Conservation (phyloP, 2,888 invertebrate genomes). For the Pseudococcus longispinus region DNA sequence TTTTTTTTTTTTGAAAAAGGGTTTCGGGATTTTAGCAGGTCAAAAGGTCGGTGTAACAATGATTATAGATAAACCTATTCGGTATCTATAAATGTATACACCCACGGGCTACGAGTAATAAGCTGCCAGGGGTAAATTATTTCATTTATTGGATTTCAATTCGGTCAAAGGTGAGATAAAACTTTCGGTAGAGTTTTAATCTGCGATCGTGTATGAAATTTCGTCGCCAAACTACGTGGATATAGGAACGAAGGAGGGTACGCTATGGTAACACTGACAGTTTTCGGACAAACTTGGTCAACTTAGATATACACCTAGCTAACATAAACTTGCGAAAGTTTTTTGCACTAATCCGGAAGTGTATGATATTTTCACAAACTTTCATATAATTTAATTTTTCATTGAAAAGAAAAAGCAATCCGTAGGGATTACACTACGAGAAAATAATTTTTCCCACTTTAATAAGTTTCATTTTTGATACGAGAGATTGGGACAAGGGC, state of each 20-base stretch:
- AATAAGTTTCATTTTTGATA: conserved; percentile 22
- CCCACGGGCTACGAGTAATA: neutral
- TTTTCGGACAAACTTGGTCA: neutral
- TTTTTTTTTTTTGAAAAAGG: neutral
- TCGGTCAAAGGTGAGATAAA: neutral
- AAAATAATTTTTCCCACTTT: conserved; percentile 13
- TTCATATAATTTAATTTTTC: conserved; percentile 7
- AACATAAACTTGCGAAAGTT: neutral
- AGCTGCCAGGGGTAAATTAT: neutral
- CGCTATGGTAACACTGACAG: neutral
- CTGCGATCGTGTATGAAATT: neutral
- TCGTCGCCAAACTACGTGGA: neutral
- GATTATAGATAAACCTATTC: neutral
- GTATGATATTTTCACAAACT: neutral
- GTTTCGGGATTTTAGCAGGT: neutral
- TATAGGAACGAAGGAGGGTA: neutral
- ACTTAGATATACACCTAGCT: neutral
- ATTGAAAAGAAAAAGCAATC: conserved; percentile 17
- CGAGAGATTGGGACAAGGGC: neutral
- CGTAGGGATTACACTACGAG: neutral
- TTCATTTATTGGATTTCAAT: conserved; percentile 13
- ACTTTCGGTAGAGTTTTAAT: neutral
- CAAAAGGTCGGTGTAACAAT: neutral
- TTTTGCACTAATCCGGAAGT: conserved; percentile 22
- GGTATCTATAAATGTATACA: neutral